Percentiles rank a stretch among this genome's conserved stretches.
Conservation (phyloP, 2,797 vertebrate genomes). For the Phyllotis vaccarum region DNA sequence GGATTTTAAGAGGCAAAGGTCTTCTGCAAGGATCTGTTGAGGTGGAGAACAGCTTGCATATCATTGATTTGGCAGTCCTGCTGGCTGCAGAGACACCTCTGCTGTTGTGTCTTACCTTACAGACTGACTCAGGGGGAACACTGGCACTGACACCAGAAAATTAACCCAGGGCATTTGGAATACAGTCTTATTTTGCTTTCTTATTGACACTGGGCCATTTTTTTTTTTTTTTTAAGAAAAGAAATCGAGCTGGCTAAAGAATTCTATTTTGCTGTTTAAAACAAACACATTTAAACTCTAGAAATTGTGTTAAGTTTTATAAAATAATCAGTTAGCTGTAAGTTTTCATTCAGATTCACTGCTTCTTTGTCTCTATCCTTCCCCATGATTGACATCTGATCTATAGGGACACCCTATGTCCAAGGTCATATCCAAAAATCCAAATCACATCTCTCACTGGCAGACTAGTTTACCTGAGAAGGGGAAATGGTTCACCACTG, state of each 20-base stretch:
- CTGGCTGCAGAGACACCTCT: not conserved
- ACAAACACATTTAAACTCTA: not conserved
- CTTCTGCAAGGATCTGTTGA: not conserved
- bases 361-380: not conserved
- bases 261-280: not conserved
- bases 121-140: not conserved
- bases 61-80: not conserved
- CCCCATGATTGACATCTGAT: not conserved
- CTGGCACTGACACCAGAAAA: not conserved
- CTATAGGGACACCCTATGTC: not conserved
- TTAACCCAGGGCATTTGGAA: not conserved
- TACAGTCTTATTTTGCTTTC: not conserved
- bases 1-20: not conserved
- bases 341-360: not conserved
- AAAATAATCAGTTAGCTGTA: constrained; percentile 8
- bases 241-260: not conserved
- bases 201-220: not conserved
- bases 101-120: not conserved
- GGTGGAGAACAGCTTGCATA: not conserved
- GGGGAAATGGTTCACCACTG: not conserved
- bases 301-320: not conserved
- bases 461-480: not conserved
- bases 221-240: not conserved
- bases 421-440: not conserved
- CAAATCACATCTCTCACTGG: not conserved